These are phyloP conservation scores for Crocuta crocuta DNA, from an alignment of 2,113 vertebrate species.

Conservation along the genomic window DNA sequence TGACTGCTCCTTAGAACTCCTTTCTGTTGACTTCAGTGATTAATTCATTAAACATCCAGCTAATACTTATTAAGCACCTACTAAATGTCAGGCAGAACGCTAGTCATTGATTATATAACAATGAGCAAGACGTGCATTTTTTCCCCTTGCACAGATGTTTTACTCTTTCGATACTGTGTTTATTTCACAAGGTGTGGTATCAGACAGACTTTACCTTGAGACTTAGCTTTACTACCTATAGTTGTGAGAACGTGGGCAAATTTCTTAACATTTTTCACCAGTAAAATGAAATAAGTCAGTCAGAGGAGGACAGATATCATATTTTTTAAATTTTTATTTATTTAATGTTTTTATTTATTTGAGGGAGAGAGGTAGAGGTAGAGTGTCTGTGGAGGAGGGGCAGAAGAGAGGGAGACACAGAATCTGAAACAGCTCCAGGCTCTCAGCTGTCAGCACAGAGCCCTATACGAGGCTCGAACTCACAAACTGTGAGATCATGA, in stretches of 20 bases:
- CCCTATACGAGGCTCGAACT: no score
- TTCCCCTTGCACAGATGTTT: not conserved
- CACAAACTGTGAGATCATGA: no score
- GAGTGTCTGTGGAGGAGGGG: no score
- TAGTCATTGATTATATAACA: not conserved
- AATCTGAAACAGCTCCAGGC: no score
- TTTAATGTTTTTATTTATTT: no score
- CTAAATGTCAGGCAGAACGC: not conserved
- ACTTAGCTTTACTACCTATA: not conserved
- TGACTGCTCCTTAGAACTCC: not conserved
- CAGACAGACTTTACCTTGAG: not conserved
- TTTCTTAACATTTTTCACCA: not conserved
- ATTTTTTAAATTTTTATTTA: no score
- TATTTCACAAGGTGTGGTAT: not conserved
- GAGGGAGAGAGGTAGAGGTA: no score
- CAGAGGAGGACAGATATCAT: no score
- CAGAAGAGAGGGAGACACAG: no score
- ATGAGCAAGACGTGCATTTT: not conserved
- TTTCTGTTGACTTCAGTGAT: not conserved
- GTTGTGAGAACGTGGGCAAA: not conserved
- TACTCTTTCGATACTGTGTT: not conserved
- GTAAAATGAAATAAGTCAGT: not conserved
- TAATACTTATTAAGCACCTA: not conserved
- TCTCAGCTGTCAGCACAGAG: no score
- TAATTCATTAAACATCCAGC: not conserved